Conservation (phyloP, 2,113 vertebrate species). For the Poeciliopsis prolifica region DNA sequence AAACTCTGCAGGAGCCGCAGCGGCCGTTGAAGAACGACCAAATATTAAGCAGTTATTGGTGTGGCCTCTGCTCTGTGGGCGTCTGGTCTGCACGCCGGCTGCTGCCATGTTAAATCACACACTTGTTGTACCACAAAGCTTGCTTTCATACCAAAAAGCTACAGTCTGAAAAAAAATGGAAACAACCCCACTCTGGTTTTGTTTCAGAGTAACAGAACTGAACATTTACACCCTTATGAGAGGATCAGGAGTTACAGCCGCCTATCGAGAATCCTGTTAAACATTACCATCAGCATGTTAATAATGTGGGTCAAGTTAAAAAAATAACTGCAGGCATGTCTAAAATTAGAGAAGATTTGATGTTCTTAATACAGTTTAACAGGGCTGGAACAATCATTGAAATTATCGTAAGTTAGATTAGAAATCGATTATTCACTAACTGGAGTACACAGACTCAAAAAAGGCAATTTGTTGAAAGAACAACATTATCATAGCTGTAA, state of each 20-base stretch:
- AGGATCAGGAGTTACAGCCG: no score
- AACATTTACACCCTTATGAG: not conserved
- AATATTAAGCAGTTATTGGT: conserved; percentile 27
- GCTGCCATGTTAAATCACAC: conserved; percentile 8
- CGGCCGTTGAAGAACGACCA: conserved; percentile 14
- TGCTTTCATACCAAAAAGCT: not conserved
- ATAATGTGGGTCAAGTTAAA: not conserved
- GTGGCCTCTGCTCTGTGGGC: conserved; percentile 25
- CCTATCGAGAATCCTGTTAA: not conserved
- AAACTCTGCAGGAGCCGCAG: conserved; percentile 12
- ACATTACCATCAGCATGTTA: not conserved
- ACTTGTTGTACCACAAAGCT: conserved; percentile 1
- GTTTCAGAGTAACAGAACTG: not conserved
- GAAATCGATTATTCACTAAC: no score
- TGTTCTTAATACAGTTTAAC: no score
- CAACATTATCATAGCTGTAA: no score
- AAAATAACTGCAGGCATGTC: not conserved
- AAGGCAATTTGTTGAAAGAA: no score
- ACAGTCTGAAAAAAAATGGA: not conserved
- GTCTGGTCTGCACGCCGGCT: conserved; percentile 18
- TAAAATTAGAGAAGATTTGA: no score
- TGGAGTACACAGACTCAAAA: no score
- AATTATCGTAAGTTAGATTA: no score
- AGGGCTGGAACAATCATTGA: no score
- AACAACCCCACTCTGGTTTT: not conserved